Evolutionary conservation across 1,140 invertebrate genomes (phyloP).

Genomic region (Drosophila saltans): DNA sequence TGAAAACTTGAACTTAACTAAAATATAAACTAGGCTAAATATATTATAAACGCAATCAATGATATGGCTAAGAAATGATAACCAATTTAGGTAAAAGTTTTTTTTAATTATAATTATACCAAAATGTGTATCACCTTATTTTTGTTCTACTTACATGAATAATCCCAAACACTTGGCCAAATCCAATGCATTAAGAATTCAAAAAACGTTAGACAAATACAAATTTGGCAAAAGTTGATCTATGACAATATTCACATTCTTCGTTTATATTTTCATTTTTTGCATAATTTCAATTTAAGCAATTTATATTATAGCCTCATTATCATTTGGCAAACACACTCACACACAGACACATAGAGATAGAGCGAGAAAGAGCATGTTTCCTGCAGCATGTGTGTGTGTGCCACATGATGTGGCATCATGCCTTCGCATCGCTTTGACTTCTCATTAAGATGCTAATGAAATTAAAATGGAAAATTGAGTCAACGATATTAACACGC

Average conservation of each 20-base stretch:
- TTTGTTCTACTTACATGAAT: too few species aligned
- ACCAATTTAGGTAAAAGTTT: too few species aligned
- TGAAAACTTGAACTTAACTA: too few species aligned
- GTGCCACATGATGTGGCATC: slow-evolving; percentile 29
- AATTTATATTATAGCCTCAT: slow-evolving; percentile 78
- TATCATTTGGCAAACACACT: slow-evolving; percentile 51
- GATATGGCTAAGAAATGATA: too few species aligned
- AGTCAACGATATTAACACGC: slow-evolving; percentile 70
- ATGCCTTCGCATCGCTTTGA: slow-evolving; percentile 56
- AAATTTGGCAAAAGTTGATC: slow-evolving; percentile 15
- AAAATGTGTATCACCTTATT: too few species aligned
- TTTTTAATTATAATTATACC: too few species aligned
- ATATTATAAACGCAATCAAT: too few species aligned
- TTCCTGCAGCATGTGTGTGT: slow-evolving; percentile 21
- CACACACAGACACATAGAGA: background rate
- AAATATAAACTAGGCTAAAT: too few species aligned
- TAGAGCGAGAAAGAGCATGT: slow-evolving; percentile 4
- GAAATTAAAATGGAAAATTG: slow-evolving; percentile 77
- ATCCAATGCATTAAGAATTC: too few species aligned
- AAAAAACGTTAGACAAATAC: background rate
- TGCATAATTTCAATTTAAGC: slow-evolving; percentile 78
- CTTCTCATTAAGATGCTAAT: slow-evolving; percentile 73
- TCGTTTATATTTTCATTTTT: slow-evolving; percentile 40
- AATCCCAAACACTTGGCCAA: too few species aligned
- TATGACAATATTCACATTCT: slow-evolving; percentile 44